Evolutionary conservation across 1,140 invertebrate genomes (phyloP), one percentile per base, ranked within the genome.

Genomic region (Heliconius congener): DNA sequence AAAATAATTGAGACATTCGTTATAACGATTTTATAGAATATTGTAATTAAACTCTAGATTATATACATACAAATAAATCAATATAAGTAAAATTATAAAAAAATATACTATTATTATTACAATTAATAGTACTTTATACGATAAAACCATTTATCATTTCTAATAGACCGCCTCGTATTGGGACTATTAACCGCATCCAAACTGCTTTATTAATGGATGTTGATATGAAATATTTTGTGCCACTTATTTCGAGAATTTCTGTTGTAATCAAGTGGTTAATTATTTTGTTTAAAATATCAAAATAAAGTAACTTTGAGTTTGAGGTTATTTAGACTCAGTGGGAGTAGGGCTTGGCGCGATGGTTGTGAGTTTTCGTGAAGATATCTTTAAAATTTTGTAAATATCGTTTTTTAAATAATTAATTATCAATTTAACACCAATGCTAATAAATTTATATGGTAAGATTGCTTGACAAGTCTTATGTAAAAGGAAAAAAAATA

Each of bases 101-200:
- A 66, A 66, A 30, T 66, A 30, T 66, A 30, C 27, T 66, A 66
- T 66, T 30, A 66, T 60, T 60, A 27, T 66, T 30, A 5, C 11
- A 66, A 30, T 66, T 66, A 66, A 66, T 16, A 11, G 23, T 1
- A 30, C 23, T 11, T 11, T 66, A 16, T 66, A 30, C 27, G 27
- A 27, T 66, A 9, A 75, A 60, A 27, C 73, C 60, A 79, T 79
- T 71, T 18, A 79, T 79, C 78, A 79, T 71, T 75, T 74, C 70
- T 79, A 79, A 75, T 60, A 57, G 57, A 70, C 66, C 23, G 39
- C 52, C 37, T 46, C 42, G 74, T 70, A 70, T 76, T 70, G 57
- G 42, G 66, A 76, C 74, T 76, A 46, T 76, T 76, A 70, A 71
- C 74, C 74, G 57, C 74, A 76, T 70, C 57, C 46, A 71, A 66